Evolutionary conservation across 1,140 invertebrate genomes (phyloP).

Genomic region (Aphelenchoides besseyi): DNA sequence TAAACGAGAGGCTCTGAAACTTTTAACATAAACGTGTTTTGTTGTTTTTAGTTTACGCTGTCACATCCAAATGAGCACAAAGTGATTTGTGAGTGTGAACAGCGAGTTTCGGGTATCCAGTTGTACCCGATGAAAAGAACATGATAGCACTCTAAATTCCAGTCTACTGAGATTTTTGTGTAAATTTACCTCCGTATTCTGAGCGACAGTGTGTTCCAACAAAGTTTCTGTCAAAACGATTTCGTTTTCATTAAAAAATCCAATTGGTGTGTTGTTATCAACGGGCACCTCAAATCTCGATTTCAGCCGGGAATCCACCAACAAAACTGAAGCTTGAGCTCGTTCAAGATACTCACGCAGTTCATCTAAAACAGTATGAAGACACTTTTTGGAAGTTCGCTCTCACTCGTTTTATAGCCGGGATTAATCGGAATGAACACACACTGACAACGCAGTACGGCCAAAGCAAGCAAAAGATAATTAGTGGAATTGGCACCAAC

Average conservation of each 20-base stretch:
- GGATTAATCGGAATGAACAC: slow-evolving; percentile 31
- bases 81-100: slow-evolving; percentile 28
- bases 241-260: background rate
- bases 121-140: slow-evolving; percentile 51
- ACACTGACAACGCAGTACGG: background rate
- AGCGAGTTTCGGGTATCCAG: slow-evolving; percentile 37
- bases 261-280: background rate
- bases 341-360: slow-evolving; percentile 16
- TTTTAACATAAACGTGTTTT: background rate
- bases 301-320: background rate
- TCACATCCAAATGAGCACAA: slow-evolving; percentile 31
- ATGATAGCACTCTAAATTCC: slow-evolving; percentile 26
- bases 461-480: slow-evolving; percentile 25
- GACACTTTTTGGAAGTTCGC: slow-evolving; percentile 5
- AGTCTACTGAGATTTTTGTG: background rate
- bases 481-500: slow-evolving; percentile 17
- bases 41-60: too few relatives aligned
- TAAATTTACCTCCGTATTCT: background rate
- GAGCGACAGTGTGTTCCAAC: background rate
- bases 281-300: background rate
- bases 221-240: background rate
- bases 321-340: background rate
- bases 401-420: slow-evolving; percentile 20
- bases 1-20: background rate
- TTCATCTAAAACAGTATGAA: slow-evolving; percentile 19